phyloP scores from a whole-genome alignment of 92 coral and sea anemone species.

The Phymanthus crucifer region DNA sequence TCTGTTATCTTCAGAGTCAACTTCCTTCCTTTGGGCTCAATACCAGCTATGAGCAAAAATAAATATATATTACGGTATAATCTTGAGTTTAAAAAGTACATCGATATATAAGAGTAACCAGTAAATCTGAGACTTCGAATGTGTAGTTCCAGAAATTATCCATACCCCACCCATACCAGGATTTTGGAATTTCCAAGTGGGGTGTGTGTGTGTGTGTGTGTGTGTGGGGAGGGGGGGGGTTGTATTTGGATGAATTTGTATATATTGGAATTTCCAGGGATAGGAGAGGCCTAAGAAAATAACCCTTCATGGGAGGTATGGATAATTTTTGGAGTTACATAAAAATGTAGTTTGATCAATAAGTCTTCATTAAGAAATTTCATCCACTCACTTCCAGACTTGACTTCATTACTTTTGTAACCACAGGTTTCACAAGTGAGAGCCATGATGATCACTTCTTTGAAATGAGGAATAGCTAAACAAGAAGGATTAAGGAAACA shows the following conservation, averaged over 20 bases:
- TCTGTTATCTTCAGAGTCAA: slow-evolving; percentile 75
- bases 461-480: slow-evolving; percentile 90
- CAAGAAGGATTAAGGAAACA: slow-evolving; percentile 26
- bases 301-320: too few species aligned
- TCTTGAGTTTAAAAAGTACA: neutral
- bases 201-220: too few species aligned
- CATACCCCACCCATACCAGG: too few species aligned
- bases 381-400: slow-evolving; percentile 84
- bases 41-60: slow-evolving; percentile 64
- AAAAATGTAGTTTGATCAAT: neutral
- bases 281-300: too few species aligned
- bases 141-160: too few species aligned
- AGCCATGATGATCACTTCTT: slow-evolving; percentile 95
- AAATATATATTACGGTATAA: neutral
- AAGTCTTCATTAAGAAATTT: neutral
- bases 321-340: neutral
- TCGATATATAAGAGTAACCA: too few species aligned
- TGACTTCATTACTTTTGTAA: slow-evolving; percentile 78
- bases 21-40: slow-evolving; percentile 77
- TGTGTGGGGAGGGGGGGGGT: too few species aligned
- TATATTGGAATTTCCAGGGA: too few species aligned
- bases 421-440: slow-evolving; percentile 85
- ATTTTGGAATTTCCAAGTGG: too few species aligned
- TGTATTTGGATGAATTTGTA: too few species aligned
- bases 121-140: too few species aligned